Base-by-base conservation (phyloP, 2,888 invertebrate genomes). In the Chrysolina oricalcia region DNA sequence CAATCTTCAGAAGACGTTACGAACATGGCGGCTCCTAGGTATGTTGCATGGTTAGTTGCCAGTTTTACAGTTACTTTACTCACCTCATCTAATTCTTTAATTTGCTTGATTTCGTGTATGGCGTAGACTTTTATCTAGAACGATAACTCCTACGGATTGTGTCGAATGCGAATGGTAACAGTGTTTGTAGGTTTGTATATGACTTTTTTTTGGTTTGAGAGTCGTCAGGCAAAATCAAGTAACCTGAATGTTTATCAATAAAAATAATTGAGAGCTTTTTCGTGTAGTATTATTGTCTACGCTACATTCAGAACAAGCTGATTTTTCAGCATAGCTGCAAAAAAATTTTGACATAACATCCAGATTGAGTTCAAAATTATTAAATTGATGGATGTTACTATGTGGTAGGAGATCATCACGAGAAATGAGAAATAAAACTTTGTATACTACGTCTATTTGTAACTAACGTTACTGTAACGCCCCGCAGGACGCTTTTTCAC, bases 1-100 rank as follows among this genome's bases (percentile, higher is more conserved):
- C 90, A 90, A 84, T 89, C 90, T 83, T 89, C 85, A 46, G 88
- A 87, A 74, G 84, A 82, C 75, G 80, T 83, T 74, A 83, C 87
- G 74, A 86, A 86, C 74, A 89, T 89, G 85, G 89, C 90, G 19
- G 88, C 88, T 72, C 87, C 91, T 85, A 87, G 89, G 86, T 90
- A 90, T 78, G 88, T 89, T 88, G 88, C 89, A 88, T 89, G 89
- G 87, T 88, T 87, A 88, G 87, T 87, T 87, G 83, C 85, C 69
- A 76, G 78, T 82, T 80, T 82, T 83, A 74, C 78, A 78, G 74
- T 81, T 78, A 75, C 70, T 76, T 76, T 70, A 76, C 70, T 76
- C 23, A 66, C 66, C 67, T 17, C 43, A 75, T 74, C 73, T 68
- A 68, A 76, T 76, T 75, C 65, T 74, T 78, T 80, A 76, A 77